Evolutionary conservation across 2,888 invertebrate species (phyloP).

Genomic region (Magallana nippona): DNA sequence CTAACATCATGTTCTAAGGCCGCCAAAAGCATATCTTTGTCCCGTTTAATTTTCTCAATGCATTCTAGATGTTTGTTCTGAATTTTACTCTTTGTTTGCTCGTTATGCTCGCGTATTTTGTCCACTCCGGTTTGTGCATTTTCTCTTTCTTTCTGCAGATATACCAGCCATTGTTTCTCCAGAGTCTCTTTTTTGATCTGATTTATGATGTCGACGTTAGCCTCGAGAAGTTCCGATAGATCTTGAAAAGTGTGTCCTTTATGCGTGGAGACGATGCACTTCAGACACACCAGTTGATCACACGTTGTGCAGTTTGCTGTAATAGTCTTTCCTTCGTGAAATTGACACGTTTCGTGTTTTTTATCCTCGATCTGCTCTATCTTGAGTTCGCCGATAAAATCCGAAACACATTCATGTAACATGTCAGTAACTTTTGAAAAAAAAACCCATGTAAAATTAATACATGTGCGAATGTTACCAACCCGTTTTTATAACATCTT

Average conservation of each 20-base stretch:
- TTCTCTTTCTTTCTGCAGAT: background rate
- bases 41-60: background rate
- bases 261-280: background rate
- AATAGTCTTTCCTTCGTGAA: background rate
- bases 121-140: background rate
- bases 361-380: background rate
- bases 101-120: background rate
- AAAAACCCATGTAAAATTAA: too few relatives aligned
- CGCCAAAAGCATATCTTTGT: background rate
- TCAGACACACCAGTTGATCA: constrained; percentile 3
- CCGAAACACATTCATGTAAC: background rate
- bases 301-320: background rate
- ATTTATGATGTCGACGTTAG: background rate
- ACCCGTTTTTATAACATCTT: too few relatives aligned
- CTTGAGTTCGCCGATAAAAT: background rate
- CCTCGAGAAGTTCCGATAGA: background rate
- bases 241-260: constrained; percentile 18
- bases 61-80: background rate
- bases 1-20: background rate
- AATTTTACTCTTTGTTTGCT: background rate
- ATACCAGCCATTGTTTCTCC: background rate
- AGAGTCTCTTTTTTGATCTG: background rate
- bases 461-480: too few relatives aligned
- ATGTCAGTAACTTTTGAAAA: background rate
- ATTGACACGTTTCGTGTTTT: background rate